A percentile compares a stretch with the other conserved stretches of the same genome.
These are phyloP conservation scores for Dipodomys ordii DNA, from an alignment of 2,113 vertebrate species.

Conservation along the genomic window DNA sequence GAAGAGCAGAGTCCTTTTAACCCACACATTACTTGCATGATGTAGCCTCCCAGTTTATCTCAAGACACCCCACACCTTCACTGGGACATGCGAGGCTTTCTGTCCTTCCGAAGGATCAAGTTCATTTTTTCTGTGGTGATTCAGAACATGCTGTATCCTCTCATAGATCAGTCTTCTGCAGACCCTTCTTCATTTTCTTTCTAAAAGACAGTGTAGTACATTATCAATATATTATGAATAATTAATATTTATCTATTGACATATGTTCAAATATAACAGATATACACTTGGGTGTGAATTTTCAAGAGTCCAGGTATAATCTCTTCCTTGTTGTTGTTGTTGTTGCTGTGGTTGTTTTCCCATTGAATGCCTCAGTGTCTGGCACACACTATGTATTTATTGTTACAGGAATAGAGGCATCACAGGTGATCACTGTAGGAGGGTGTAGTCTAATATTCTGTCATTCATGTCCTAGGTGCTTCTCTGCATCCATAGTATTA, in stretches of 20 bases:
- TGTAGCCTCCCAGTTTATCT: not conserved
- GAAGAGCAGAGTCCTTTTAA: not conserved
- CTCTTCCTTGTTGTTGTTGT: not conserved
- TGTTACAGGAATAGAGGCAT: not conserved
- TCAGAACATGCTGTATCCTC: not conserved
- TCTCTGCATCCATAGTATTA: not conserved
- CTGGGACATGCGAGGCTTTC: not conserved
- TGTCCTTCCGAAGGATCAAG: not conserved
- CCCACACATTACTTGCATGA: not conserved
- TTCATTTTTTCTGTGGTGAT: not conserved
- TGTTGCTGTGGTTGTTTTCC: not conserved
- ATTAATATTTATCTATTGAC: not conserved
- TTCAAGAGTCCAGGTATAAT: not conserved
- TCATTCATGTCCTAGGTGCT: not conserved
- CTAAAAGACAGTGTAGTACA: not conserved
- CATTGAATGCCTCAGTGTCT: not conserved
- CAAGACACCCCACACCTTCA: not conserved
- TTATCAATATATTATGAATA: not conserved
- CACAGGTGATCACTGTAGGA: not conserved
- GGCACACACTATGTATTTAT: not conserved
- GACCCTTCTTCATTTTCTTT: not conserved
- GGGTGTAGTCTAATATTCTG: not conserved
- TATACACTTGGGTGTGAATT: not conserved
- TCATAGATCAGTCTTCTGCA: not conserved
- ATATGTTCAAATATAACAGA: not conserved